phyloP scores from a whole-genome alignment of 2,797 vertebrate genomes.

The Muscicapa comitata region DNA sequence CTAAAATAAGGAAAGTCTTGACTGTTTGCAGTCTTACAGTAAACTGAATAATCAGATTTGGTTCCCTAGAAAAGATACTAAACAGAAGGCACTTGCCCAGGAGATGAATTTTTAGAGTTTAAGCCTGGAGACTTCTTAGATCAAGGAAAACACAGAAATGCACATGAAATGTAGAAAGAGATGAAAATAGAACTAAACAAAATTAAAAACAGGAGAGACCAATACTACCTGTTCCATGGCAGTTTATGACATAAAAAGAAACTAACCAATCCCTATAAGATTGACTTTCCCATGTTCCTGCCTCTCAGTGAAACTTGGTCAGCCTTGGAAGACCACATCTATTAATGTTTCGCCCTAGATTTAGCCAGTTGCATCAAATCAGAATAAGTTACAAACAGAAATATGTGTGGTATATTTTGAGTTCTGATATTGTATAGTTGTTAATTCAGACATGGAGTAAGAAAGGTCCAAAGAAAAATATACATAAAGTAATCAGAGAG shows the following conservation, averaged over 20 bases:
- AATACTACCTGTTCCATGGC: background rate
- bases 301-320: background rate
- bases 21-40: background rate
- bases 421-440: background rate
- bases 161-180: background rate
- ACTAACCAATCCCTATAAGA: background rate
- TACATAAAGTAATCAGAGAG: background rate
- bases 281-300: background rate
- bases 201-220: background rate
- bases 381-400: background rate
- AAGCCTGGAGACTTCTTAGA: background rate
- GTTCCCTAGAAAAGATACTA: background rate
- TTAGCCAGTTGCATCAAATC: background rate
- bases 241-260: background rate
- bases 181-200: background rate
- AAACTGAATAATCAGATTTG: background rate
- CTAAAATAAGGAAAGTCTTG: background rate
- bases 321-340: background rate
- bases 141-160: background rate
- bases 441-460: background rate
- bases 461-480: background rate
- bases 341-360: background rate
- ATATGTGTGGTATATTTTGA: background rate
- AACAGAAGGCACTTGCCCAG: background rate
- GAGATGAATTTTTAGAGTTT: background rate